These are phyloP conservation scores for Piprites chloris DNA, from an alignment of 2,113 vertebrate species.

Conservation along the genomic window DNA sequence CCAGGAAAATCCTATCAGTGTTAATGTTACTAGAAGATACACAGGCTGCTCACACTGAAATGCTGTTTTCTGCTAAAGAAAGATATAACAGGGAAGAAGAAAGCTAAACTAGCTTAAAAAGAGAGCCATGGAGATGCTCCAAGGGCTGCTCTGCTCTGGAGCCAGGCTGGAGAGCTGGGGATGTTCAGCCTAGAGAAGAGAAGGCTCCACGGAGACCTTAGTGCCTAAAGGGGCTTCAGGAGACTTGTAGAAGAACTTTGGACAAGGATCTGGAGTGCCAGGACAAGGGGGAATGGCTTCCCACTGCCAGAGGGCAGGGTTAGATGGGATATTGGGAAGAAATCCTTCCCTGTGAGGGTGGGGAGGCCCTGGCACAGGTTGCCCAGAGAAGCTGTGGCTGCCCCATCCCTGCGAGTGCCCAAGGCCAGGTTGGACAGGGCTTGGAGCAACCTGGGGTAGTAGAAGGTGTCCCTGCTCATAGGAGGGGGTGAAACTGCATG, in stretches of 20 bases:
- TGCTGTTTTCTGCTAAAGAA: background rate
- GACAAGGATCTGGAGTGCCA: background rate
- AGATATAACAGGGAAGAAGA: background rate
- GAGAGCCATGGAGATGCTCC: background rate
- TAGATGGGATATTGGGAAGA: background rate
- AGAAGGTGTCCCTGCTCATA: background rate
- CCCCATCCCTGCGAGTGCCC: background rate
- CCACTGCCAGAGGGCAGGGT: background rate
- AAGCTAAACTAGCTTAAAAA: background rate
- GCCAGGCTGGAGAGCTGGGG: background rate
- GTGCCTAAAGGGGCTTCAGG: background rate
- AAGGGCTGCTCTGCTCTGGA: background rate
- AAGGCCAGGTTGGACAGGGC: rapidly evolving
- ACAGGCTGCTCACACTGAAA: background rate
- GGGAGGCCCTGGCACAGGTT: background rate
- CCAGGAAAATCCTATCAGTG: background rate
- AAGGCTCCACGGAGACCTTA: background rate
- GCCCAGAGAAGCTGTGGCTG: background rate
- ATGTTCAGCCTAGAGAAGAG: rapidly evolving
- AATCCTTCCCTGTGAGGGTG: rapidly evolving
- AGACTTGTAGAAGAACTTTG: background rate
- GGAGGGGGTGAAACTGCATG: background rate
- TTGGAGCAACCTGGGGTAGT: background rate
- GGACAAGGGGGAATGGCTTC: background rate
- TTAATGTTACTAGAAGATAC: background rate